These are phyloP conservation scores for Alfaro cultratus DNA, from an alignment of 2,797 vertebrate species.

Conservation along the genomic window DNA sequence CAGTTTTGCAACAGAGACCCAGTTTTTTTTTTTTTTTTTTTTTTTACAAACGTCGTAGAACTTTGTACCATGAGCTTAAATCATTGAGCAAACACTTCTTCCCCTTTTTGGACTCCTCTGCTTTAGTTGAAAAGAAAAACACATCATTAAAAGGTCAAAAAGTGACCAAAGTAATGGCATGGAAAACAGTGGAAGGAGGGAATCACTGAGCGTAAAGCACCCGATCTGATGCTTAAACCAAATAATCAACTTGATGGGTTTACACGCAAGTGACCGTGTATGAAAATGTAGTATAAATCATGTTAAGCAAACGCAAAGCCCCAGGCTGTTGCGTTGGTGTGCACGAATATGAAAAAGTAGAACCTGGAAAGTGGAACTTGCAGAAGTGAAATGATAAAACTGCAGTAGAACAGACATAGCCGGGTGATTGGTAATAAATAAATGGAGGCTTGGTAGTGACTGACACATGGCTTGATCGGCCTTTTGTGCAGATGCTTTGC, in stretches of 20 bases:
- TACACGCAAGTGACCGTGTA: neutral
- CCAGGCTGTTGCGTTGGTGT: neutral
- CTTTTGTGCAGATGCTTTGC: neutral
- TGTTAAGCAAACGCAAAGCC: conserved; percentile 7
- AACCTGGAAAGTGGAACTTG: conserved; percentile 33
- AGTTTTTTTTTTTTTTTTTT: neutral
- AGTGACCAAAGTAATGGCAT: conserved; percentile 11
- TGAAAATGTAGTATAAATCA: neutral
- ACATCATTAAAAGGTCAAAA: neutral
- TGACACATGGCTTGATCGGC: conserved; percentile 7
- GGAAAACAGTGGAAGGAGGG: neutral
- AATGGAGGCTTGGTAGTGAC: conserved; percentile 3
- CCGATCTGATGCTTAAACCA: neutral
- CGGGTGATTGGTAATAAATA: conserved; percentile 20
- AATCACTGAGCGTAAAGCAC: neutral
- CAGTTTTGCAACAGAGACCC: conserved; percentile 17
- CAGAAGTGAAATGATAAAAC: conserved; percentile 26
- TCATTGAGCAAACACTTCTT: conserved; percentile 7
- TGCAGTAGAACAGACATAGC: conserved; percentile 27
- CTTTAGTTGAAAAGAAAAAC: neutral
- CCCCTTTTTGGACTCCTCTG: neutral
- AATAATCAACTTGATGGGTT: neutral
- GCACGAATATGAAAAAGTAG: conserved; percentile 17
- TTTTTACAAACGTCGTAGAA: neutral
- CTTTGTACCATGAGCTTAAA: neutral